Percentiles rank a stretch among this genome's conserved stretches.
Conservation (phyloP, 2,888 invertebrate species). For the Thecophora atra region DNA sequence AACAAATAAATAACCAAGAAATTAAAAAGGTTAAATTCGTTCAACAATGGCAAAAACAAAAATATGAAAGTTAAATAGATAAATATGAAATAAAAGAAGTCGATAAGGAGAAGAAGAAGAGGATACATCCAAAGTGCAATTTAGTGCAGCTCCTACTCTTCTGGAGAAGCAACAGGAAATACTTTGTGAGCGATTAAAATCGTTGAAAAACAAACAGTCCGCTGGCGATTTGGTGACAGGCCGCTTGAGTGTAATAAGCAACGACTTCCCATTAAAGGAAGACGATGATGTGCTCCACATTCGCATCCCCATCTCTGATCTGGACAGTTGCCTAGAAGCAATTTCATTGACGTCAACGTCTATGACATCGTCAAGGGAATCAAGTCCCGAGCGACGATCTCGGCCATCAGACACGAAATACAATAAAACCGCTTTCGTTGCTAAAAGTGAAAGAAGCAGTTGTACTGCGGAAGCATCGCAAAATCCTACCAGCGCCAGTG, state of each 20-base stretch:
- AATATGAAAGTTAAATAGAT: too few species aligned
- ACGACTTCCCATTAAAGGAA: conserved; percentile 47
- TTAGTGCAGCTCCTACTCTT: conserved; percentile 85
- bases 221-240: conserved; percentile 41
- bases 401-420: neutral
- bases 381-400: conserved; percentile 49
- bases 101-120: too few species aligned
- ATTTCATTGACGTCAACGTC: conserved; percentile 54
- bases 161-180: conserved; percentile 88
- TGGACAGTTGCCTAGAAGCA: conserved; percentile 54
- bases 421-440: conserved; percentile 8
- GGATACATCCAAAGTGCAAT: conserved; percentile 69
- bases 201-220: conserved; percentile 51
- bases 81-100: too few species aligned
- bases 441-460: neutral
- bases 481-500: neutral
- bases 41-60: too few species aligned
- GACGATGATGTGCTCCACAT: conserved; percentile 44
- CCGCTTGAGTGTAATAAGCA: conserved; percentile 41
- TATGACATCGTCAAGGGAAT: conserved; percentile 52
- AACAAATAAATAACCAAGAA: too few species aligned
- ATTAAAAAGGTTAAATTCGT: too few species aligned
- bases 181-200: conserved; percentile 79
- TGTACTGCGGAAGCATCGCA: neutral
- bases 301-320: conserved; percentile 49